Evolutionary conservation across 2,888 invertebrate species (phyloP), one percentile per base, ranked within the genome.

Genomic region (Hermaeophaga mercurialis): DNA sequence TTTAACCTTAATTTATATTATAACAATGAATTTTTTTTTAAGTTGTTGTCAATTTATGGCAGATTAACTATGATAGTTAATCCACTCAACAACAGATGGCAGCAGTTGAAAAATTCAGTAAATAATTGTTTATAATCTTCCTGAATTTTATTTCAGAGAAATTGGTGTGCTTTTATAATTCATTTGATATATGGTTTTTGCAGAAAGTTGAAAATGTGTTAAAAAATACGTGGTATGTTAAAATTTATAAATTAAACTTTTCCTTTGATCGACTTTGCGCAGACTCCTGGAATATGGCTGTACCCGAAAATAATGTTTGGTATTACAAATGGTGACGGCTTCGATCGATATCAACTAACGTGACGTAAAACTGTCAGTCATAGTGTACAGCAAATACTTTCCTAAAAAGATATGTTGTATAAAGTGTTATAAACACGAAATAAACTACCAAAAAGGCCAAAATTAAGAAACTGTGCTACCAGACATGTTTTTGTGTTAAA

Each of bases 211-310:
- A 31, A 31, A 31, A 31, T 4, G 4, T 4, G 1, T 5, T 9
- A 31, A 31, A 11, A 31, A 31, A 11, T 12, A 31, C 5, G 11
- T 31, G 3, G n/a, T 31, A 3, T 3, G 3, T 22, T 4, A 31
- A 39, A 50, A 53, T 57, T 55, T 50, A 18, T 22, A 59, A 62
- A 49, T 62, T 43, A 57, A 52, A 66, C 61, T 57, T 22, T 65
- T 59, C 62, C 62, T 58, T 55, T 61, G 59, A 61, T 54, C 49
- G 49, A 43, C 68, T 69, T 67, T 83, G 86, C 86, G 86, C 86
- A 86, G 84, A 82, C 84, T 83, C 85, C 80, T 78, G 81, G 82
- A 85, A 85, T 81, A 86, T 86, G 86, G 86, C 85, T 82, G 78
- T 77, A 76, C 67, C 77, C 75, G 75, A 80, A 78, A 80, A 80